Base-by-base conservation (phyloP, 2,888 invertebrate genomes). In the Chouioia cunea region DNA sequence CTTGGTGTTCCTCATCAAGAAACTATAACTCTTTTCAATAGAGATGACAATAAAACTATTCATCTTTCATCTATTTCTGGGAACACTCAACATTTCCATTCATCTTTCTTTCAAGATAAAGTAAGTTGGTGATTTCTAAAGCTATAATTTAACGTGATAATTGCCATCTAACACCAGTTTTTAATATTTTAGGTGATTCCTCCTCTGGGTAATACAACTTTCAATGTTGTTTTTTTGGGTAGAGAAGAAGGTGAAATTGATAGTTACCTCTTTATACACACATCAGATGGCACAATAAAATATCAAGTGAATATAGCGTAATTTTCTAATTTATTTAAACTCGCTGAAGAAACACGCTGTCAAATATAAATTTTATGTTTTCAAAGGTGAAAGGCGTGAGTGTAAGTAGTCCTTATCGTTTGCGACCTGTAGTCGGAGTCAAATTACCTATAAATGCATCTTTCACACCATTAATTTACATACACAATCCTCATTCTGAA, bases 81-180 rank as follows among this genome's bases (percentile, higher is more conserved):
- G 80, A 95, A 93, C 86, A 96, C 96, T 79, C 93, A 94, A 46
- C 95, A 97, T 88, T 98, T 98, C 89, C 97, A 98, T 87, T 97
- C 97, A 82, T 97, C 97, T 76, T 97, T 98, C 89, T 97, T 97
- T 87, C 93, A 96, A 83, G 92, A 96, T 82, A 97, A 97, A 91
- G 97, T 97, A 85, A 87, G 86, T 75, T 63, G 57, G 65, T 3
- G 22, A 16, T 27, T 53, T n/a, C 47, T 52, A 53, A 12, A 36
- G 12, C 10, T 36, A 27, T 36, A 36, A 36, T 12, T 36, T 10
- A 6, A 36, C 12, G 12, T 36, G 20, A 27, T 48, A 52, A 50
- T 58, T 16, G 22, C 22, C 4, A 12, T 36, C 27, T 63, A 53
- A 65, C 36, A 10, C 27, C 43, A 23, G 53, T 43, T 62, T 44